A percentile compares a stretch with the other conserved stretches of the same genome.
These are phyloP conservation scores for Zaprionus gabonicus DNA, from an alignment of 1,140 invertebrate species.

Conservation along the genomic window DNA sequence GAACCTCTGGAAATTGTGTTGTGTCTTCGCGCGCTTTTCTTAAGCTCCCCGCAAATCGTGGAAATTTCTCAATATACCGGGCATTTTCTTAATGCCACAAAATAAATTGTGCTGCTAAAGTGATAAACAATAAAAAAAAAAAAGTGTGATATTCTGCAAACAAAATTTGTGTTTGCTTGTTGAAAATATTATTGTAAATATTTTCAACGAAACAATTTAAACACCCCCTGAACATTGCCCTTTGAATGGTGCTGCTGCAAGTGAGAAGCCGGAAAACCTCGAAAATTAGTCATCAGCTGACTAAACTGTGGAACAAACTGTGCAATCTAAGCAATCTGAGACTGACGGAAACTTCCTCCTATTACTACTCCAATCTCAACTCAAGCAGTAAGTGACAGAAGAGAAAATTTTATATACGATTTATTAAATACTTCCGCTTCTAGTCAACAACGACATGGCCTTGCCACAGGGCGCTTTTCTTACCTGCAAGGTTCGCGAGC, in stretches of 20 bases:
- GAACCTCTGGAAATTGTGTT: conserved; percentile 56
- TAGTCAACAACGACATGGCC: conserved; percentile 81
- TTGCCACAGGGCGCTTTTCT: conserved; percentile 87
- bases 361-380: conserved; percentile 41
- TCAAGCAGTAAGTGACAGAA: conserved; percentile 51
- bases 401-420: neutral
- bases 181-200: conserved; percentile 5
- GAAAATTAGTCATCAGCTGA: conserved; percentile 54
- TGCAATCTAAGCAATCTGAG: conserved; percentile 35
- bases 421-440: neutral
- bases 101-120: conserved; percentile 20
- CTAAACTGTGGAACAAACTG: conserved; percentile 43
- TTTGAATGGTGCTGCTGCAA: conserved; percentile 64
- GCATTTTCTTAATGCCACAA: conserved; percentile 55
- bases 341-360: conserved; percentile 22
- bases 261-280: conserved; percentile 33
- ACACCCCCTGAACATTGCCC: conserved; percentile 12
- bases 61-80: conserved; percentile 25
- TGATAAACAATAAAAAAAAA: conserved; percentile 8
- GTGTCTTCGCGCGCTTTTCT: conserved; percentile 11
- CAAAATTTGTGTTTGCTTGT: neutral
- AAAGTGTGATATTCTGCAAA: neutral
- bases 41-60: conserved; percentile 27
- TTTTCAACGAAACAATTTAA: conserved; percentile 15
- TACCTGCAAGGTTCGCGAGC: conserved; percentile 85